Base-by-base conservation (phyloP, 2,113 vertebrate genomes). In the Hippocampus mohnikei region DNA sequence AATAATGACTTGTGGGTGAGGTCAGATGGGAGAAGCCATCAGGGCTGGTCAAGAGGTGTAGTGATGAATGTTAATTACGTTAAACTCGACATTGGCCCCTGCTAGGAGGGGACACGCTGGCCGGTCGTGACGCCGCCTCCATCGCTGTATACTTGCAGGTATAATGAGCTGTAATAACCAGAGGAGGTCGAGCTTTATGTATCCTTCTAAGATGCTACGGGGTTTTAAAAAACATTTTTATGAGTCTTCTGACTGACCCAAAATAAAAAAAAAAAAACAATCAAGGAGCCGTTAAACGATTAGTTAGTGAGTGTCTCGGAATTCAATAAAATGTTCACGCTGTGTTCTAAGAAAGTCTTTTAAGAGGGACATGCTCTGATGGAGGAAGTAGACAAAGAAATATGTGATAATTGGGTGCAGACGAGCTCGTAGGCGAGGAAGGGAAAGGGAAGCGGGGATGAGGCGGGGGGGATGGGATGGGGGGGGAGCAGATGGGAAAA, bases 341-440 rank as follows among this genome's bases (percentile, higher is more conserved):
- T 73, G 37, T 53, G 70, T 68, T 76, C 46, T 11, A 18, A 70
- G 63, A 72, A 55, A 52, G 59, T 52, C 53, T 44, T 20, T 25
- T 55, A 68, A n/a, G 53, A 81, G 50, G 5, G 18, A 60, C 8
- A 9, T 56, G 66, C 73, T 58, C 73, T 58, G 80, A 58, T 60
- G 58, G 59, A 76, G 63, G 53, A 75, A 46, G 16, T 50, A 69
- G 37, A 25, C 66, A 9, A 63, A 65, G 55, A 70, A 80, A 83
- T 77, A 69, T 74, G 82, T 82, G 85, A 87, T 88, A 89, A 89
- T 87, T 88, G 84, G 85, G 66, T 85, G 81, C 75, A 79, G 84
- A 88, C 79, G 76, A 81, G 75, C 71, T 70, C 46, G 23, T 16
- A n/a, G 61, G 56, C 6, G 7, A 59, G n/a, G 27, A 59, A 56